These are phyloP conservation scores for Drosophila flavopinicola DNA, from an alignment of 2,888 invertebrate genomes.

Conservation along the genomic window DNA sequence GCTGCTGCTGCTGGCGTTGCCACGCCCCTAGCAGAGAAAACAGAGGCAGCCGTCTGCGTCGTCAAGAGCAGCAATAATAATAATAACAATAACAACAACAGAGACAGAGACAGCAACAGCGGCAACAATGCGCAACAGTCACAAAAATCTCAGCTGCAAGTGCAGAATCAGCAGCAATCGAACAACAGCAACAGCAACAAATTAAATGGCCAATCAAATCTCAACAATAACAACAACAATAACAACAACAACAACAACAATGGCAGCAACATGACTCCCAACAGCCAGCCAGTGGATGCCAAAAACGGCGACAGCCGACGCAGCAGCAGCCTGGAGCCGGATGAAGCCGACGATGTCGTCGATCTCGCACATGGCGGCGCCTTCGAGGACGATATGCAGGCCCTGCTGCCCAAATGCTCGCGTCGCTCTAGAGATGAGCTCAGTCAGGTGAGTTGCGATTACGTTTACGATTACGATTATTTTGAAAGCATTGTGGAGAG, in stretches of 20 bases:
- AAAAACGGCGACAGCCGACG: constrained; percentile 46
- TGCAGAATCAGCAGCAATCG: constrained; percentile 42
- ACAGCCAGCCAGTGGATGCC: constrained; percentile 42
- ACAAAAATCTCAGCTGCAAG: constrained; percentile 67
- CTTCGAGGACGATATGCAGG: constrained; percentile 84
- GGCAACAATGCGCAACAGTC: constrained; percentile 59
- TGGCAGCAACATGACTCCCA: constrained; percentile 44
- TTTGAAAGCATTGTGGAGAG: no score
- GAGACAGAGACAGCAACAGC: constrained; percentile 51
- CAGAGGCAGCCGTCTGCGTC: constrained; percentile 23
- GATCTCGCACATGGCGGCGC: constrained; percentile 81
- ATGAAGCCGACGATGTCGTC: constrained; percentile 61
- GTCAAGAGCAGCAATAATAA: constrained; percentile 43
- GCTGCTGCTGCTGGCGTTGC: constrained; percentile 32
- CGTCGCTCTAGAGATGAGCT: constrained; percentile 84
- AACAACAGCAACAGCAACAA: constrained; percentile 53
- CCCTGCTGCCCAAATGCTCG: constrained; percentile 83
- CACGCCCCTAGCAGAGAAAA: constrained; percentile 43
- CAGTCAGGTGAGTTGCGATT: constrained; percentile 82
- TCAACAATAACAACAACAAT: constrained; percentile 53
- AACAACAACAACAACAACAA: constrained; percentile 43
- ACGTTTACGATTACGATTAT: no score
- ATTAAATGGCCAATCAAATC: no score
- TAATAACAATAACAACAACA: constrained; percentile 34
- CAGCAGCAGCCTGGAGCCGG: constrained; percentile 66